A percentile compares a stretch with the other conserved stretches of the same genome.
phyloP scores from a whole-genome alignment of 1,140 invertebrate species.

The Papilio polyxenes region DNA sequence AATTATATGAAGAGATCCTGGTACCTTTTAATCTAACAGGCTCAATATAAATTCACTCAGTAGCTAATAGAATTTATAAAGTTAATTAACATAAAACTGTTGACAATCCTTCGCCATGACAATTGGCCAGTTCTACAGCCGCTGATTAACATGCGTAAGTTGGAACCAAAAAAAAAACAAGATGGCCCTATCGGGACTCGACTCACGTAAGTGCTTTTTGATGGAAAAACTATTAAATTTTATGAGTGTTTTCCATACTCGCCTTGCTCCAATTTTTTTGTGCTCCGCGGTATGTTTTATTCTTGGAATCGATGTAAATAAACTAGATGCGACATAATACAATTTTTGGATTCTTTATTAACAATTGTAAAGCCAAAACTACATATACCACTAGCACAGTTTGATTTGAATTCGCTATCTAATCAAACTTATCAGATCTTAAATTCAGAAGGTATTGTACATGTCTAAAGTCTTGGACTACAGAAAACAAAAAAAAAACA shows the following conservation, averaged over 20 bases:
- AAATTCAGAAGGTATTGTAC: not conserved
- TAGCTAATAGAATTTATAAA: not conserved
- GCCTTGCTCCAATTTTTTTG: slow-evolving; percentile 78
- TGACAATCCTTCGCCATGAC: slow-evolving; percentile 39
- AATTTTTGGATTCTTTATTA: not conserved
- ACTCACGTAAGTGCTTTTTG: slow-evolving; percentile 74
- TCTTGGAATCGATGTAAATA: slow-evolving; percentile 40
- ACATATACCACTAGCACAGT: not conserved
- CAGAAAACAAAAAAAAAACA: not conserved
- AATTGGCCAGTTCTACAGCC: slow-evolving; percentile 50
- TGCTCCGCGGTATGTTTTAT: slow-evolving; percentile 53
- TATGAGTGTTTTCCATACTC: slow-evolving; percentile 78
- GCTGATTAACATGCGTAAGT: slow-evolving; percentile 63
- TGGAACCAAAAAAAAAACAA: slow-evolving; percentile 51
- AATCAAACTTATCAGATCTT: too few species aligned
- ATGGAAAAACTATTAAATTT: slow-evolving; percentile 79
- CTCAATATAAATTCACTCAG: too few species aligned
- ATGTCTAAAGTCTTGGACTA: not conserved
- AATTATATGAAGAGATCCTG: too few species aligned
- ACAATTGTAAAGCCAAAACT: not conserved
- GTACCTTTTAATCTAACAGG: too few species aligned
- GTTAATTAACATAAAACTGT: not conserved
- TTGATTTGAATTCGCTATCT: not conserved
- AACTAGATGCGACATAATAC: slow-evolving; percentile 53
- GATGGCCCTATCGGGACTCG: slow-evolving; percentile 60